Percentiles rank a stretch among this genome's conserved stretches.
phyloP scores from a whole-genome alignment of 2,888 invertebrate genomes.

The Lobophora halterata region DNA sequence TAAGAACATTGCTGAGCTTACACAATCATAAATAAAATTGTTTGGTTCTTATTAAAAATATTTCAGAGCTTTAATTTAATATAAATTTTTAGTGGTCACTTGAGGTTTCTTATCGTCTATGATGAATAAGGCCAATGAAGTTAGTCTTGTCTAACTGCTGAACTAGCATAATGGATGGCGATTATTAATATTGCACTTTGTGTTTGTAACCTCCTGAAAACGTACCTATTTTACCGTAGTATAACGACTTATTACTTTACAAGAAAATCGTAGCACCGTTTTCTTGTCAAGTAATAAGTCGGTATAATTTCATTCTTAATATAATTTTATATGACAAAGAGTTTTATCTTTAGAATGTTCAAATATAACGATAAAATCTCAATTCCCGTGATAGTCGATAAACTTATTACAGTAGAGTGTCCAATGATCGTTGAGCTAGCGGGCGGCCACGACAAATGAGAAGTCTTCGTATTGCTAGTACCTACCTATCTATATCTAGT shows the following conservation, averaged over 20 bases:
- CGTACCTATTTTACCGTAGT: too few species aligned
- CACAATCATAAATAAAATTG: conserved; percentile 14
- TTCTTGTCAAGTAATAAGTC: too few species aligned
- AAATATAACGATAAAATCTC: conserved; percentile 38
- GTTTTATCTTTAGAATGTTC: conserved; percentile 11
- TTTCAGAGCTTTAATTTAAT: conserved; percentile 29
- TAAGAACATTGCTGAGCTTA: conserved; percentile 13
- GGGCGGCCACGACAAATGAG: conserved; percentile 58
- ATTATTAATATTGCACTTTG: conserved; percentile 22
- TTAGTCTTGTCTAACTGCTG: conserved; percentile 30
- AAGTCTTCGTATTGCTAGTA: conserved; percentile 37
- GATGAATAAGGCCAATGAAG: conserved; percentile 33
- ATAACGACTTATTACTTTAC: too few species aligned
- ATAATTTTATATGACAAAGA: too few species aligned
- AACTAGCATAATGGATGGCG: conserved; percentile 27
- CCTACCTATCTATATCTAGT: too few species aligned
- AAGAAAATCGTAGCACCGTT: too few species aligned
- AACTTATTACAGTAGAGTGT: conserved; percentile 62
- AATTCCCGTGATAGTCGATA: conserved; percentile 51
- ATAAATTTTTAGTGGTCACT: too few species aligned
- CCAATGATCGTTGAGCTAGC: conserved; percentile 53
- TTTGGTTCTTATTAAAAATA: conserved; percentile 18
- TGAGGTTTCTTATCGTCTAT: conserved; percentile 35
- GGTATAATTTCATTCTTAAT: too few species aligned
- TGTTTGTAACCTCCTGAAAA: conserved; percentile 10